A percentile compares a stretch with the other conserved stretches of the same genome.
phyloP scores from a whole-genome alignment of 1,140 invertebrate genomes.

The Euura saliciscinereae region DNA sequence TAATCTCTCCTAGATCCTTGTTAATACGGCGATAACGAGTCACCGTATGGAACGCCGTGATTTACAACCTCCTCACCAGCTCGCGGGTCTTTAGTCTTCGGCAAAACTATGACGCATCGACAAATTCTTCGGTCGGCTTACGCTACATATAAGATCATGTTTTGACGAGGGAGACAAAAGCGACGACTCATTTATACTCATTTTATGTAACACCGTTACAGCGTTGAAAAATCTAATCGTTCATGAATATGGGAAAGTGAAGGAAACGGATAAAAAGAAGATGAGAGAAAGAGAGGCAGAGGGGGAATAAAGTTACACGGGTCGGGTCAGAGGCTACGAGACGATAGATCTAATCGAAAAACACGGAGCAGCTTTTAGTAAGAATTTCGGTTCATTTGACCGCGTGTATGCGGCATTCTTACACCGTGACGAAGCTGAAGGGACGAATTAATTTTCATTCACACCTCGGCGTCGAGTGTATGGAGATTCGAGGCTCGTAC shows the following conservation, averaged over 20 bases:
- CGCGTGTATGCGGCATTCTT: slow-evolving; percentile 8
- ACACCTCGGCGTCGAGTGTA: slow-evolving; percentile 32
- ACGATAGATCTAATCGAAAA: slow-evolving; percentile 37
- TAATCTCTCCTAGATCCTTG: slow-evolving; percentile 1
- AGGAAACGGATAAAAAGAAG: not conserved
- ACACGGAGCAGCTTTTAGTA: slow-evolving; percentile 41
- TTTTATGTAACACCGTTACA: too few species aligned
- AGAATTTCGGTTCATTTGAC: slow-evolving; percentile 18
- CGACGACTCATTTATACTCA: too few species aligned
- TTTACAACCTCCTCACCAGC: not conserved
- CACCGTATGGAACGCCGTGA: not conserved
- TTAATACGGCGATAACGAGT: slow-evolving; percentile 5
- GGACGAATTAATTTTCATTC: slow-evolving; percentile 38
- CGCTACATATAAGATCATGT: too few species aligned
- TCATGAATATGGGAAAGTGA: too few species aligned
- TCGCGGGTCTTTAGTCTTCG: too few species aligned
- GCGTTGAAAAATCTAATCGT: too few species aligned
- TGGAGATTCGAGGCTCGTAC: too few species aligned
- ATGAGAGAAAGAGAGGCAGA: not conserved
- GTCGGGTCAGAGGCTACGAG: slow-evolving; percentile 3
- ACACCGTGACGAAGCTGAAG: slow-evolving; percentile 20
- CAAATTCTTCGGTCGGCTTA: too few species aligned
- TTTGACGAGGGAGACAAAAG: too few species aligned
- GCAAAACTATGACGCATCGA: too few species aligned
- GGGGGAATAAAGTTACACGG: not conserved